Evolutionary conservation across 2,797 vertebrate genomes (phyloP), one percentile per base, ranked within the genome.

Genomic region (Erethizon dorsatum): DNA sequence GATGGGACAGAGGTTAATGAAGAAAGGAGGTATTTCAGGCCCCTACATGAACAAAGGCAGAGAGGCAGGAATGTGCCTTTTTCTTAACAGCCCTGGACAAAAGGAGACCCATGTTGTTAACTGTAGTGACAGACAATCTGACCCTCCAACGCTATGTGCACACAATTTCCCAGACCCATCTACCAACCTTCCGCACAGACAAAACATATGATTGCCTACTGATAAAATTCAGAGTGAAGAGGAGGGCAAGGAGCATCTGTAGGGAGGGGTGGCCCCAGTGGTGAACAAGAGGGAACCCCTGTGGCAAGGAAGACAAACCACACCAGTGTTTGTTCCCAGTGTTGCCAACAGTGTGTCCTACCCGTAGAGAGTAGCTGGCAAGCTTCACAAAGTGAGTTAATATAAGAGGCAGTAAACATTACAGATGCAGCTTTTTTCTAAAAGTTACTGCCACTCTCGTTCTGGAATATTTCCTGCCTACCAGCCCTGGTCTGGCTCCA

Each of bases 341-440:
- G 28, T 94, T 97, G 92, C 90, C 94, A 91, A 75, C n/a, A 88
- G 61, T 92, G n/a, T 92, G 77, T 45, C 61, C 77, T 88, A 80
- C 26, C 31, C 69, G 63, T 93, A 73, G 26, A 97, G 71, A 88
- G 59, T 88, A 75, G 41, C 57, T 96, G 94, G 56, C 73, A 87
- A 96, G 63, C 57, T 88, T 97, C 28, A 14, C 31, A 95, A 97
- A 83, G 56, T 91, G 67, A 97, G 61, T 96, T 90, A 92, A 92
- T 97, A 88, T 91, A 91, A 95, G 50, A 94, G 41, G 91, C 73
- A 80, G 69, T 94, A 91, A 96, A 96, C 69, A 94, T 89, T 86
- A 90, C 17, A 75, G 63, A 95, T 65, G 52, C 85, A 47, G 75
- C 56, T 92, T 95, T 95, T 96, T 91, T 86, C 94, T 96, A 71